phyloP scores from a whole-genome alignment of 2,888 invertebrate species.

The Leuctra nigra region DNA sequence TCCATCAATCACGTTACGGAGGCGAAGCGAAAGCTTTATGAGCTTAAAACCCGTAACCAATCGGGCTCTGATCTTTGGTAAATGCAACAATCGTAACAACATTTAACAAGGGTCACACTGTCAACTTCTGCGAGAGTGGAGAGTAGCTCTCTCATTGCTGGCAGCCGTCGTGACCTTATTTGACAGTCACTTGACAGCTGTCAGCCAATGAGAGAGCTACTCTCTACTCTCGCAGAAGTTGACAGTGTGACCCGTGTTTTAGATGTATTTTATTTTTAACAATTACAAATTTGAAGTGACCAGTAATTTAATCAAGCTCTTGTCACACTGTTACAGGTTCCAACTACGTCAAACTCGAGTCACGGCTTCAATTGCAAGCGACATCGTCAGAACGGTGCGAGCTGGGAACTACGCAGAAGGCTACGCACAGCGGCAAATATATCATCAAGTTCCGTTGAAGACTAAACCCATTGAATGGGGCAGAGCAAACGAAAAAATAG shows the following conservation, averaged over 20 bases:
- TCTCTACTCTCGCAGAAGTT: no score
- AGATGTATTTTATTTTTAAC: background rate
- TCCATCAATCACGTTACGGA: no score
- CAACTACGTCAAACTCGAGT: background rate
- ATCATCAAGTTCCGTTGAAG: background rate
- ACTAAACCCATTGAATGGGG: background rate
- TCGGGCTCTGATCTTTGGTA: background rate
- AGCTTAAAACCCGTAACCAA: background rate
- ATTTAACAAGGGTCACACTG: no score
- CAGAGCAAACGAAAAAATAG: background rate
- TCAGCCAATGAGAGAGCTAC: no score
- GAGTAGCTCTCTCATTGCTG: no score
- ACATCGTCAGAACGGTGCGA: background rate
- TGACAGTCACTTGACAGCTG: background rate
- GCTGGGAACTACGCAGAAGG: background rate
- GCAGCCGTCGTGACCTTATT: background rate
- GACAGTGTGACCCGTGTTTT: background rate
- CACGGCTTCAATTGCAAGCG: background rate
- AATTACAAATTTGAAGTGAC: background rate
- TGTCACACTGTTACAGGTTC: background rate
- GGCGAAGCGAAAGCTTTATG: background rate
- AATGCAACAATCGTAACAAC: no score
- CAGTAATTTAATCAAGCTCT: background rate
- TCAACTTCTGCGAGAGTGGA: no score
- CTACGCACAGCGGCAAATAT: background rate